phyloP scores from a whole-genome alignment of 2,113 vertebrate species.

The Litocranius walleri region DNA sequence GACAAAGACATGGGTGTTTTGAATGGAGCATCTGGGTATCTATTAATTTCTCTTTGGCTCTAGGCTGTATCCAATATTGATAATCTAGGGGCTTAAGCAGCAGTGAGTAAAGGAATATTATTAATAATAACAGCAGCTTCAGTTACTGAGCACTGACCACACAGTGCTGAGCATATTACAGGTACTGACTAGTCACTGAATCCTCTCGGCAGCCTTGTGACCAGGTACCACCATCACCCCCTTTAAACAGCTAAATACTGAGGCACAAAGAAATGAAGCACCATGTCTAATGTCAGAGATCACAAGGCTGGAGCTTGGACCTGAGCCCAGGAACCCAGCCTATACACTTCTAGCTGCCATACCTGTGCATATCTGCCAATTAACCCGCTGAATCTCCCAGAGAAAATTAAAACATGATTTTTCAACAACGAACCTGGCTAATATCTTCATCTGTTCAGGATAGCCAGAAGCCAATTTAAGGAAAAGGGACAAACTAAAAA shows the following conservation, averaged over 20 bases:
- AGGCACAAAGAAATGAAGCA: not conserved
- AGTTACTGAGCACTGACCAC: not conserved
- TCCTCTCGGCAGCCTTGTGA: not conserved
- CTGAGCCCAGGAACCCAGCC: not conserved
- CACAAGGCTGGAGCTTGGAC: rapidly evolving
- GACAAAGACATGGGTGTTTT: not conserved
- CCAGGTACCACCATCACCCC: not conserved
- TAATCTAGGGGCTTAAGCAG: not conserved
- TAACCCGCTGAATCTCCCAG: not conserved
- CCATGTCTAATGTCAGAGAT: not conserved
- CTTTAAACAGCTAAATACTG: not conserved
- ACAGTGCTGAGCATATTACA: rapidly evolving
- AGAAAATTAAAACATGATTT: not conserved
- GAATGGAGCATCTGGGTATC: not conserved
- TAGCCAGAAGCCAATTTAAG: not conserved
- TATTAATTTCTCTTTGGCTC: not conserved
- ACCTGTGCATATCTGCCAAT: rapidly evolving
- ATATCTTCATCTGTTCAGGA: not conserved
- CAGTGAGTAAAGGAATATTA: not conserved
- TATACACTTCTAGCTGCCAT: rapidly evolving
- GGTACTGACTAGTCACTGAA: not conserved
- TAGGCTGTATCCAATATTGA: not conserved
- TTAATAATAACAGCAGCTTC: rapidly evolving
- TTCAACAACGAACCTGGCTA: not conserved
- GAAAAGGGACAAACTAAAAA: not conserved